Evolutionary conservation across 35 echinoderm and acorn worm species (phyloP), one percentile per base, ranked within the genome.

Genomic region (Apostichopus parvimensis): DNA sequence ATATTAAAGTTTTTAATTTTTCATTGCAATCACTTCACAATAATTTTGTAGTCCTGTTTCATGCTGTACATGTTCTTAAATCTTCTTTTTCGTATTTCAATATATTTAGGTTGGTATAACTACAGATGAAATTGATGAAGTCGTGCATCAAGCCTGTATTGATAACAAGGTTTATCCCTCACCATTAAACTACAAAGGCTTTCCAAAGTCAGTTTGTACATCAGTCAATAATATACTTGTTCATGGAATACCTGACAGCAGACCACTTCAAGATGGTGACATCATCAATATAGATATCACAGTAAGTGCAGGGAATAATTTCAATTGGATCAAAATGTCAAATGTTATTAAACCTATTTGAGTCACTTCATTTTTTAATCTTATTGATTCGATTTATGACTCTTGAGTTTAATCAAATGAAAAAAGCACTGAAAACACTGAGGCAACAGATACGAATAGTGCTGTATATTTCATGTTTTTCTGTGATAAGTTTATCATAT

Each of bases 161-260:
- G 95, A 96, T 24, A 55, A 96, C 65, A 93, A 92, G n/a, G 93
- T 83, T 17, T 99, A 99, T 73, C 97, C 97, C 15, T 99, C 97
- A 45, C 92, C 97, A 56, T 91, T 99, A 23, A 93, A 96, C 66
- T 99, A 99, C 85, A 94, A 93, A 73, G 56, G 68, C 64, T 99
- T 93, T 64, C 97, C 97, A 22, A 99, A 99, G 60, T 99, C 97
- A 61, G 92, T 99, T 6, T 99, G 97, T 90, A 99, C 97, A 61
- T 99, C 97, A 45, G 93, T 99, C 24, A 99, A 96, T 28, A 99
- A 99, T 93, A 85, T 99, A 6, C 83, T 95, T 79, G 93, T 94
- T 17, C 97, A 99, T 92, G 97, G 97, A 28, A 94, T 99, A n/a
- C 97, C 97, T 53, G 97, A 99, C 77, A 90, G 78, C 54, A 90